A percentile compares a stretch with the other conserved stretches of the same genome.
phyloP scores from a whole-genome alignment of 2,888 invertebrate genomes.

The Stegana nigrithorax region DNA sequence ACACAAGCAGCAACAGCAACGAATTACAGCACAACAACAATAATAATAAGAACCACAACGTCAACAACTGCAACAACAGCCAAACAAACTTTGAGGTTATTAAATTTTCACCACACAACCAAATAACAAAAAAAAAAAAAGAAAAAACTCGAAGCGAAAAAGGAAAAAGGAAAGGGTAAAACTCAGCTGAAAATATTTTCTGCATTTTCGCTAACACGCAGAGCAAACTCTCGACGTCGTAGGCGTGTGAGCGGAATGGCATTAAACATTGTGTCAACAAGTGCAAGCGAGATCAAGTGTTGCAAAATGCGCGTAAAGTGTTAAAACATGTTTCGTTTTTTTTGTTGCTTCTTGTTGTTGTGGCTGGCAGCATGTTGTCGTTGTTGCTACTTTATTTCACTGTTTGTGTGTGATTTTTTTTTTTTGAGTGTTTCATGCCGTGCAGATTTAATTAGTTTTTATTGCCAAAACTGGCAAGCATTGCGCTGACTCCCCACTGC shows the following conservation, averaged over 20 bases:
- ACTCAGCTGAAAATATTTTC: background rate
- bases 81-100: constrained; percentile 50
- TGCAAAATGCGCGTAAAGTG: constrained; percentile 40
- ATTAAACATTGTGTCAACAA: no score
- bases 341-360: constrained; percentile 8
- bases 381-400: background rate
- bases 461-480: constrained; percentile 38
- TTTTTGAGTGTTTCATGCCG: constrained; percentile 37
- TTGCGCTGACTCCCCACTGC: background rate
- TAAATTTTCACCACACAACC: constrained; percentile 45
- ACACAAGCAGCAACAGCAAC: constrained; percentile 14
- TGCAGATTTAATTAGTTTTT: constrained; percentile 55
- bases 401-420: constrained; percentile 13
- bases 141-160: background rate
- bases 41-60: no score
- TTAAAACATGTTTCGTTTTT: constrained; percentile 50
- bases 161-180: background rate
- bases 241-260: no score
- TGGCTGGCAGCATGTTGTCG: constrained; percentile 1
- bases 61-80: no score
- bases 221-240: no score
- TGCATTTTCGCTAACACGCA: background rate
- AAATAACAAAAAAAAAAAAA: no score
- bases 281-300: no score
- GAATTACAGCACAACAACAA: constrained; percentile 22